phyloP scores from a whole-genome alignment of 2,888 invertebrate genomes.

The Ormyrus rosae region DNA sequence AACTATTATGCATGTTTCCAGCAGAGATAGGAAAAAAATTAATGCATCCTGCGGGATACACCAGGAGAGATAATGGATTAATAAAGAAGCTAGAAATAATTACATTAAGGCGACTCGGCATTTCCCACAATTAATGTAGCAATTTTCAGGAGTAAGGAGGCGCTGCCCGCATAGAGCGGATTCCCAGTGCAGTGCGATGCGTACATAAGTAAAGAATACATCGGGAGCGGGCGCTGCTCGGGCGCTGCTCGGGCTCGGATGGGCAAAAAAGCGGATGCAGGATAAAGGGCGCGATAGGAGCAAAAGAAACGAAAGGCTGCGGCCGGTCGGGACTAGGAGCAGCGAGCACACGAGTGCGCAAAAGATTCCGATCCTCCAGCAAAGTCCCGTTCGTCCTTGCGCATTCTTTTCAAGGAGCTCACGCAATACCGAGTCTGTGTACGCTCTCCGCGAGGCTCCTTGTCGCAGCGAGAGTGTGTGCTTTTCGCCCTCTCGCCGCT shows the following conservation, averaged over 20 bases:
- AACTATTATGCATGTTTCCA: too few relatives aligned
- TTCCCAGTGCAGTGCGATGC: background rate
- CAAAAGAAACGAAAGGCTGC: background rate
- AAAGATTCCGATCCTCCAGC: slow-evolving; percentile 32
- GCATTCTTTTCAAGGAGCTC: slow-evolving; percentile 51
- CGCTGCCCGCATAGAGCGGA: background rate
- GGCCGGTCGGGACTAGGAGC: background rate
- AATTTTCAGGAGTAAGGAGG: too few relatives aligned
- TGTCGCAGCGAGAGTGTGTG: background rate
- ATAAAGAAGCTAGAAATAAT: too few relatives aligned
- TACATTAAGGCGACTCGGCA: too few relatives aligned
- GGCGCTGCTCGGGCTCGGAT: background rate
- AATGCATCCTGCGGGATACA: too few relatives aligned
- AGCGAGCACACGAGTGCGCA: slow-evolving; percentile 1
- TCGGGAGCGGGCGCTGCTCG: background rate
- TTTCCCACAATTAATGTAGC: too few relatives aligned
- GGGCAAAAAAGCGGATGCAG: slow-evolving; percentile 25
- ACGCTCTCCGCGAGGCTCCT: too few relatives aligned
- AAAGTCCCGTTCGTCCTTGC: slow-evolving; percentile 51
- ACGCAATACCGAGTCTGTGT: slow-evolving; percentile 13
- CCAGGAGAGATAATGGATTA: too few relatives aligned
- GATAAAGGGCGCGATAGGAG: slow-evolving; percentile 15
- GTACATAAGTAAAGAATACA: background rate
- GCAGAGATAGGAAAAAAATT: too few relatives aligned
- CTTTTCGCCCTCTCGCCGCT: background rate